Conservation (phyloP, 1,140 invertebrate genomes). For the Zophobas atratus region DNA sequence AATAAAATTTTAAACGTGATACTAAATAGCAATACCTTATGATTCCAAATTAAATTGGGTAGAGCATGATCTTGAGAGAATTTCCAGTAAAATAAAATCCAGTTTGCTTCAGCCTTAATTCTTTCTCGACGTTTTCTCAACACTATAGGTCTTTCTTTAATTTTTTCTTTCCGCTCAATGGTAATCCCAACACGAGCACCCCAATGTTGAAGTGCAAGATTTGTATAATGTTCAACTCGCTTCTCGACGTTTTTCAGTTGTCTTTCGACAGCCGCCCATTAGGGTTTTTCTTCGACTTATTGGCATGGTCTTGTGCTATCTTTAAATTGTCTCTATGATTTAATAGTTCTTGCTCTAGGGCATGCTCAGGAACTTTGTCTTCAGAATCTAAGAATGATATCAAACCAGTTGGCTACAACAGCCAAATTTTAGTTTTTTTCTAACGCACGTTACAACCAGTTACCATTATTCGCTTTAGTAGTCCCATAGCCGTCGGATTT, state of each 20-base stretch:
- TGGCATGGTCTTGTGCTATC: slow-evolving; percentile 89
- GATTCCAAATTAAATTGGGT: slow-evolving; percentile 99
- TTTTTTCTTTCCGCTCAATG: slow-evolving; percentile 76
- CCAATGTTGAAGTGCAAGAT: slow-evolving; percentile 92
- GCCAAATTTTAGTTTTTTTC: slow-evolving; percentile 23
- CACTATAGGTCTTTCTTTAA: slow-evolving; percentile 86
- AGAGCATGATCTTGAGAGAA: slow-evolving; percentile 96
- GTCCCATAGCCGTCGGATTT: slow-evolving; percentile 91
- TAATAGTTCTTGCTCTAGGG: slow-evolving; percentile 77
- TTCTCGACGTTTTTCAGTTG: slow-evolving; percentile 86
- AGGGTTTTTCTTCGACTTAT: slow-evolving; percentile 75
- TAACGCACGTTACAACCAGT: slow-evolving; percentile 50
- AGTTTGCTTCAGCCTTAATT: slow-evolving; percentile 94
- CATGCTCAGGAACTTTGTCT: slow-evolving; percentile 86
- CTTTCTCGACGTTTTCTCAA: slow-evolving; percentile 91
- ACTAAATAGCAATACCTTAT: slow-evolving; percentile 77
- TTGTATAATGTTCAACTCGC: slow-evolving; percentile 80
- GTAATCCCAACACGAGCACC: slow-evolving; percentile 82
- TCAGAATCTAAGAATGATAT: slow-evolving; percentile 91
- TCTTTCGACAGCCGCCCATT: slow-evolving; percentile 81
- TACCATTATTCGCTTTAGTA: slow-evolving; percentile 93
- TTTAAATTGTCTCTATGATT: slow-evolving; percentile 95
- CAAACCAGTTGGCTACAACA: slow-evolving; percentile 85
- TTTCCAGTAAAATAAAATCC: slow-evolving; percentile 95
- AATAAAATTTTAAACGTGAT: slow-evolving; percentile 20